These are phyloP conservation scores for Bombus terrestris DNA, from an alignment of 1,140 invertebrate species.

Conservation along the genomic window DNA sequence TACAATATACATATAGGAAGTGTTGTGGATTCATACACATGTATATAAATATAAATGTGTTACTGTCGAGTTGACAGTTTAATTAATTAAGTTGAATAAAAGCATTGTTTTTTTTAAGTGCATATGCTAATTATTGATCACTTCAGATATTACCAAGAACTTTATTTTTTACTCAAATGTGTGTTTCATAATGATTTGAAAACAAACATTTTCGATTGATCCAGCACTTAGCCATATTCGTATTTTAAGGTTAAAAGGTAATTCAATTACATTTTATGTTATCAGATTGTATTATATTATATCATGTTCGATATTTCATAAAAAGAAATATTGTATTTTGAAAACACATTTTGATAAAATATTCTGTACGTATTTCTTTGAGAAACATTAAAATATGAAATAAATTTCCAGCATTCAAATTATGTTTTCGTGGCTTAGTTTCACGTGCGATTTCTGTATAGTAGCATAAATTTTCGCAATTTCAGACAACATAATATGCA, in stretches of 20 bases:
- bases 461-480: background rate
- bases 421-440: slow-evolving; percentile 13
- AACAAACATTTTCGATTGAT: slow-evolving; percentile 8
- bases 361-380: background rate
- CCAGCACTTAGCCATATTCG: slow-evolving; percentile 27
- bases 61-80: slow-evolving; percentile 56
- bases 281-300: background rate
- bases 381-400: slow-evolving; percentile 4
- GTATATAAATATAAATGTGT: slow-evolving; percentile 25
- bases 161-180: slow-evolving; percentile 17
- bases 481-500: background rate
- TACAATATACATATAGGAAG: slow-evolving; percentile 16
- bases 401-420: background rate
- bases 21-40: background rate
- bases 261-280: slow-evolving; percentile 28
- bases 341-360: background rate
- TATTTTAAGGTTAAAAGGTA: slow-evolving; percentile 58
- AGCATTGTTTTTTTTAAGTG: slow-evolving; percentile 15
- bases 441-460: slow-evolving; percentile 21
- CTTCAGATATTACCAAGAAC: slow-evolving; percentile 33
- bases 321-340: background rate
- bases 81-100: slow-evolving; percentile 48
- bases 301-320: background rate
- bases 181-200: slow-evolving; percentile 47
- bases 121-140: slow-evolving; percentile 3